Conservation (phyloP, 2,797 vertebrate genomes). For the Chloroceryle amazona region DNA sequence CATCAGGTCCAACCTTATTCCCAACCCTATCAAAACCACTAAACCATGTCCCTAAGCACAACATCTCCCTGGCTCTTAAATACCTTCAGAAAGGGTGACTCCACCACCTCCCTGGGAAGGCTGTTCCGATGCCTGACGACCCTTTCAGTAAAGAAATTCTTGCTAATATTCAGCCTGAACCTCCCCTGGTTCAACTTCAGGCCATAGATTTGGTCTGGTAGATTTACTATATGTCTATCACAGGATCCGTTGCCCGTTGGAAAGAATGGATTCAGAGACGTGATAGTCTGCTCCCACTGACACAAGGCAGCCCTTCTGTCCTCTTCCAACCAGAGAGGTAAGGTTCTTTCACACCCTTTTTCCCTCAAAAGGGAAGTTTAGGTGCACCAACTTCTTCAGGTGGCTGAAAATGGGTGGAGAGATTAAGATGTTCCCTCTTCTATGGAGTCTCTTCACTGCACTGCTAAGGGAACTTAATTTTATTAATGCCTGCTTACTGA, state of each 20-base stretch:
- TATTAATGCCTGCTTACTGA: neutral
- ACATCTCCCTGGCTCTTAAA: too few relatives aligned
- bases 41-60: too few relatives aligned
- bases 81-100: too few relatives aligned
- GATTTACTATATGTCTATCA: neutral
- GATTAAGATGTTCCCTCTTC: neutral
- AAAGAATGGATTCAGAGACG: neutral
- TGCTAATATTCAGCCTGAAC: too few relatives aligned
- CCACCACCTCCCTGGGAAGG: too few relatives aligned
- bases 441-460: neutral
- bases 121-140: too few relatives aligned
- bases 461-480: neutral
- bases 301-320: fast-evolving
- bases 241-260: fast-evolving
- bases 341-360: neutral
- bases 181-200: too few relatives aligned
- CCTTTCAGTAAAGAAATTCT: too few relatives aligned
- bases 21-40: too few relatives aligned
- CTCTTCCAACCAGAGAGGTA: neutral
- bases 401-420: neutral
- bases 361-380: neutral
- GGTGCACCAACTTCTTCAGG: neutral
- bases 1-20: too few relatives aligned
- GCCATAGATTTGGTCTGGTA: neutral
- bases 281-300: neutral